These are phyloP conservation scores for Protosalanx chinensis DNA, from an alignment of 2,797 vertebrate genomes.

Conservation along the genomic window DNA sequence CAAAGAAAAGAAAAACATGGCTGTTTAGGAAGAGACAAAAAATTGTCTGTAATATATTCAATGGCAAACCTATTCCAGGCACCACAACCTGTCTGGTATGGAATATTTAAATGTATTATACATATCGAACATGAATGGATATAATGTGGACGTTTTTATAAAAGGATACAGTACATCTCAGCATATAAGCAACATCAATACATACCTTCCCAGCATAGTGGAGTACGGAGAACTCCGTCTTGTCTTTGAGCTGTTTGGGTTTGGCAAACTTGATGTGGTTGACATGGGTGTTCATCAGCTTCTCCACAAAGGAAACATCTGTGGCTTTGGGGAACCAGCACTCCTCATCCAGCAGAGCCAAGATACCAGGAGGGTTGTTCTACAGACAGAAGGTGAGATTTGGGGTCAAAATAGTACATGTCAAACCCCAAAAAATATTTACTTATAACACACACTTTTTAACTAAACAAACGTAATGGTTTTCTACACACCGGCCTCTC, in stretches of 20 bases:
- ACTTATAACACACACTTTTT: too few relatives aligned
- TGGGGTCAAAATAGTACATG: too few relatives aligned
- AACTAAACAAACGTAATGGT: too few relatives aligned
- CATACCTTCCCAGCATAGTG: constrained; percentile 94
- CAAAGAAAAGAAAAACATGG: neutral
- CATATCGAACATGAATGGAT: too few relatives aligned
- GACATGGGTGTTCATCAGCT: constrained; percentile 86
- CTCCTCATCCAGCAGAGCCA: constrained; percentile 95
- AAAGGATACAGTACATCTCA: too few relatives aligned
- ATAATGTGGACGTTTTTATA: too few relatives aligned
- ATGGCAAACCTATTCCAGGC: too few relatives aligned
- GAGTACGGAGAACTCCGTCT: constrained; percentile 90
- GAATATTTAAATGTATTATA: too few relatives aligned
- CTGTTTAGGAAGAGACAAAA: constrained; percentile 4
- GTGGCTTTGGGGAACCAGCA: constrained; percentile 99
- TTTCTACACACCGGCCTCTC: constrained; percentile 78
- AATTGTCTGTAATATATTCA: neutral
- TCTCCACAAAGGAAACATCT: constrained; percentile 93
- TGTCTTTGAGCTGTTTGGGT: constrained; percentile 92
- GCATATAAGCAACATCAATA: neutral
- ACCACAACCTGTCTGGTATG: too few relatives aligned
- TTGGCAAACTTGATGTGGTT: constrained; percentile 92
- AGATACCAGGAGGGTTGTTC: constrained; percentile 94
- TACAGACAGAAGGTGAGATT: constrained; percentile 56
- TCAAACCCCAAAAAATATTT: neutral